Evolutionary conservation across 1,140 invertebrate species (phyloP).

Genomic region (Temnothorax longispinosus): DNA sequence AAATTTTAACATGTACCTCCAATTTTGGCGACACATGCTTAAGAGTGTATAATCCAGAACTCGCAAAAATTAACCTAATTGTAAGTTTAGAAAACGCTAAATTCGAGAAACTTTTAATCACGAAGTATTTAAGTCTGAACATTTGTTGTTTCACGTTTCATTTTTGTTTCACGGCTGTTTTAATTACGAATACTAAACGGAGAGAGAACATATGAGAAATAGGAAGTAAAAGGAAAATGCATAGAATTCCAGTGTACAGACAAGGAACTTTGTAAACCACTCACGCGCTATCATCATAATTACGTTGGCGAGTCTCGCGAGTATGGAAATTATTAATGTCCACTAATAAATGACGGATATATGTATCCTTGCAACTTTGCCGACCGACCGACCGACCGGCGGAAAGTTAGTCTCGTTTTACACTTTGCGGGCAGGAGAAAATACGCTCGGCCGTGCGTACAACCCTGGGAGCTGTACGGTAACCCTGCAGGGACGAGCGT

Average conservation of each 20-base stretch:
- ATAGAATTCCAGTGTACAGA: not conserved
- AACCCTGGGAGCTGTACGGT: conserved; percentile 69
- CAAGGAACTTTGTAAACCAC: conserved; percentile 21
- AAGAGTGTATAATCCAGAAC: not conserved
- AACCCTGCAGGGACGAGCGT: conserved; percentile 69
- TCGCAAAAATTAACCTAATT: not conserved
- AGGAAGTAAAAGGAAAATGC: not conserved
- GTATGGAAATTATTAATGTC: conserved; percentile 24
- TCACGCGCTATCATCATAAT: conserved; percentile 7
- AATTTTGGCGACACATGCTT: no score
- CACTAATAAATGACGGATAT: conserved; percentile 23
- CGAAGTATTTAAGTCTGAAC: not conserved
- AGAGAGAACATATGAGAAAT: not conserved
- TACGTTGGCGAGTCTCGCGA: conserved; percentile 7
- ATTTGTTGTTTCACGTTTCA: not conserved
- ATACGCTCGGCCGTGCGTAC: conserved; percentile 59
- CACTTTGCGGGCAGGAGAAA: conserved; percentile 27
- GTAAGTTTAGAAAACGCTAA: not conserved
- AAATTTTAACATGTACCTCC: no score
- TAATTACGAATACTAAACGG: not conserved
- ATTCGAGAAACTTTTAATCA: not conserved
- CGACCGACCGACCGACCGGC: not conserved
- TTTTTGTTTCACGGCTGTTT: not conserved
- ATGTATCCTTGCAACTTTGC: conserved; percentile 21
- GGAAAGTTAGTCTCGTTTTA: conserved; percentile 41